phyloP scores from a whole-genome alignment of 2,113 vertebrate species.

The Arizona elegans region DNA sequence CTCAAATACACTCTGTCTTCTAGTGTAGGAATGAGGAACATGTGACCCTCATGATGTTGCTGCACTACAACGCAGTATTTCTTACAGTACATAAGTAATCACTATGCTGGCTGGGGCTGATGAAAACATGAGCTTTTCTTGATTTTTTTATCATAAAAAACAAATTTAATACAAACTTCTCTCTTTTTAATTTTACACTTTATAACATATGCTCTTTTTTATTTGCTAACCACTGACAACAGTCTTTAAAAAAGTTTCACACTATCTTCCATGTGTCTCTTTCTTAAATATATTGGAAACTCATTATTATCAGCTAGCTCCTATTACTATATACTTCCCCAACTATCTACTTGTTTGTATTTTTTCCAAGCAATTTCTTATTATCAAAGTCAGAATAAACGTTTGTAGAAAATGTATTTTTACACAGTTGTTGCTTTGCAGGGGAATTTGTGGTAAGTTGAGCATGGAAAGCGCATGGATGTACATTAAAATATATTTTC shows the following conservation, averaged over 20 bases:
- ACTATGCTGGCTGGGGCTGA: not conserved
- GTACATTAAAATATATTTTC: not conserved
- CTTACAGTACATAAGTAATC: not conserved
- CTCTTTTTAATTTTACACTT: not conserved
- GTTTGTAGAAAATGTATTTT: not conserved
- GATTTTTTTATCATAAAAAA: not conserved
- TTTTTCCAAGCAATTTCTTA: not conserved
- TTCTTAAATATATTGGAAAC: not conserved
- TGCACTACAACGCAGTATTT: not conserved
- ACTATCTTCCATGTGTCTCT: not conserved
- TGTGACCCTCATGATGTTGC: not conserved
- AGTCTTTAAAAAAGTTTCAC: not conserved
- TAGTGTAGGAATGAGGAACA: not conserved
- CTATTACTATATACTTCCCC: not conserved
- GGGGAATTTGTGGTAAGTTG: not conserved
- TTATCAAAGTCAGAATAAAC: not conserved
- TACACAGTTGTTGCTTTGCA: not conserved
- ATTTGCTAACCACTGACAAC: not conserved
- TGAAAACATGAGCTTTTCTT: not conserved
- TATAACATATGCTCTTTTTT: not conserved
- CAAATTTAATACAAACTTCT: not conserved
- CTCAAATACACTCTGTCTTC: not conserved
- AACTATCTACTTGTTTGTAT: not conserved
- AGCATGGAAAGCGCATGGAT: not conserved
- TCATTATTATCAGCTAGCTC: not conserved